Percentiles rank a stretch among this genome's conserved stretches.
phyloP scores from a whole-genome alignment of 2,113 vertebrate genomes.

The Barnardius zonarius region DNA sequence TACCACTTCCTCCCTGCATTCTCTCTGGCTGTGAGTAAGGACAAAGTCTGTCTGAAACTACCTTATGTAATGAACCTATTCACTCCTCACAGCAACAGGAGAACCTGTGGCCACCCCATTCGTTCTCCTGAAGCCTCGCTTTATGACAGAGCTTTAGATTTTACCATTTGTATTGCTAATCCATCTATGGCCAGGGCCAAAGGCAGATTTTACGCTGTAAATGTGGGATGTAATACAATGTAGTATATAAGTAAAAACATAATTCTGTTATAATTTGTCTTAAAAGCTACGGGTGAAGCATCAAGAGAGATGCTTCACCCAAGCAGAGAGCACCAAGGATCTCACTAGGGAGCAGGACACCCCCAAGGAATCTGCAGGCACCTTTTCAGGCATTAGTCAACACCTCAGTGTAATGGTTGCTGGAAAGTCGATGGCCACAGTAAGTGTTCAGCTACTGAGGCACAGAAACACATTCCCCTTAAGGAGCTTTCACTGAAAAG shows the following conservation, averaged over 20 bases:
- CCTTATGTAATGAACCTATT: not conserved
- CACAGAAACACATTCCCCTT: not conserved
- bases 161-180: not conserved
- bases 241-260: not conserved
- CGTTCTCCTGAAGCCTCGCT: not conserved
- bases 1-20: not conserved
- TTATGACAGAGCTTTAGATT: not conserved
- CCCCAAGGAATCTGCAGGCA: not conserved
- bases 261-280: not conserved
- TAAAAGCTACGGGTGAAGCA: not conserved
- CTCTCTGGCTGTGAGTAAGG: not conserved
- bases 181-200: not conserved
- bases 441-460: not conserved
- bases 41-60: not conserved
- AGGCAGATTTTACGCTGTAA: not conserved
- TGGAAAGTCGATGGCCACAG: not conserved
- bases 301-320: not conserved
- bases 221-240: not conserved
- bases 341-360: not conserved
- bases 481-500: not conserved
- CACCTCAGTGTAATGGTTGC: not conserved
- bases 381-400: not conserved
- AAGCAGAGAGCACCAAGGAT: not conserved
- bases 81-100: not conserved
- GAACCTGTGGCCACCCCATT: not conserved